A percentile compares a stretch with the other conserved stretches of the same genome.
Conservation (phyloP, 1,140 invertebrate species). For the Meloidogyne exigua region DNA sequence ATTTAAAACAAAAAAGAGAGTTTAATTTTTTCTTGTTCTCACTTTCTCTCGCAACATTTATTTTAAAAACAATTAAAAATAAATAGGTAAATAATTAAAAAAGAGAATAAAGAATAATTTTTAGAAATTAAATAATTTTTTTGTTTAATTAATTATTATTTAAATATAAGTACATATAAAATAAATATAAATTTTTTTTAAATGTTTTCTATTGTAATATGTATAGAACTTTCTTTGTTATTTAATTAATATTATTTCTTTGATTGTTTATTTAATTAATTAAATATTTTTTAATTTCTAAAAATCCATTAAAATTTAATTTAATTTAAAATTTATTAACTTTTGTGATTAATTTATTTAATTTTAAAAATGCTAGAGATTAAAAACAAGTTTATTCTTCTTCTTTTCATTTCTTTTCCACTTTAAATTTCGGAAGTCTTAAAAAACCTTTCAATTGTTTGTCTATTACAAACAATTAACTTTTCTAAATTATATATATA, state of each 20-base stretch:
- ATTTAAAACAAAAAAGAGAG: neutral
- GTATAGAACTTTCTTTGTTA: too few relatives aligned
- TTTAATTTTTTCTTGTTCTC: neutral
- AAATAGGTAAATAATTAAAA: neutral
- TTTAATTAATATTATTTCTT: too few relatives aligned
- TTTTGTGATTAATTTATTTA: slow-evolving; percentile 2
- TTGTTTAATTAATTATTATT: too few relatives aligned
- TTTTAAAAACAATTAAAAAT: neutral
- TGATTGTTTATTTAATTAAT: too few relatives aligned
- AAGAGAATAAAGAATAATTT: too few relatives aligned
- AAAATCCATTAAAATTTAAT: neutral
- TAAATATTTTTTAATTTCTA: neutral
- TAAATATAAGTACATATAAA: too few relatives aligned
- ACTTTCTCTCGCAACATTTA: neutral
- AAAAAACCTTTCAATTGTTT: slow-evolving; percentile 4
- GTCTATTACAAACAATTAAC: neutral
- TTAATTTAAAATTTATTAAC: neutral
- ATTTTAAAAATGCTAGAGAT: neutral
- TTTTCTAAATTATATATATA: neutral
- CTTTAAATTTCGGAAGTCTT: neutral
- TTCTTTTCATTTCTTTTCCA: neutral
- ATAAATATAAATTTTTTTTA: neutral
- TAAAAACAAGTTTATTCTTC: neutral
- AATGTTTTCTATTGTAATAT: too few relatives aligned
- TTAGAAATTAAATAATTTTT: too few relatives aligned